Percentiles rank a stretch among this genome's conserved stretches.
phyloP scores from a whole-genome alignment of 2,113 vertebrate genomes.

The Sceloporus tristichus region DNA sequence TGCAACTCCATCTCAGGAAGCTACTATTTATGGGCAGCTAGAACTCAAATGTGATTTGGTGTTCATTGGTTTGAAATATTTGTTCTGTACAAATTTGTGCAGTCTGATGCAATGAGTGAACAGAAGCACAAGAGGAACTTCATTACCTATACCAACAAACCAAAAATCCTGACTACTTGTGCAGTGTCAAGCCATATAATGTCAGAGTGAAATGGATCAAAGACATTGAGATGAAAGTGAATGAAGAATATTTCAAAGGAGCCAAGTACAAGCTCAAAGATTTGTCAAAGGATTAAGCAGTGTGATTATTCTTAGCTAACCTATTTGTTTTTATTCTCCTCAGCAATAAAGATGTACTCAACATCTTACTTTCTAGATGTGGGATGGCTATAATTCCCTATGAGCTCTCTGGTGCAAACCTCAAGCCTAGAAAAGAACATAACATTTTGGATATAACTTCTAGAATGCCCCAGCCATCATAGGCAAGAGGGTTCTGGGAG shows the following conservation, averaged over 20 bases:
- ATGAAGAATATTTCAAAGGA: constrained; percentile 9
- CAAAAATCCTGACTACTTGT: neutral
- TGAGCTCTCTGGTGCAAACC: neutral
- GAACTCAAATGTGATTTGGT: neutral
- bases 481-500: no score
- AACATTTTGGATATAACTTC: no score
- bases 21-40: neutral
- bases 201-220: constrained; percentile 23
- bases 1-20: neutral
- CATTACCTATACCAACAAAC: neutral
- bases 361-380: neutral
- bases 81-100: neutral
- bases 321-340: neutral
- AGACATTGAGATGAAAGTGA: constrained; percentile 10
- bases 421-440: no score
- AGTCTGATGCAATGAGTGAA: neutral
- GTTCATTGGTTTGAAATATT: constrained; percentile 10
- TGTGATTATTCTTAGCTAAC: neutral
- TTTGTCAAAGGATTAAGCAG: constrained; percentile 13
- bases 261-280: constrained; percentile 4
- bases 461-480: no score
- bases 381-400: neutral
- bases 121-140: neutral
- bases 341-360: neutral
- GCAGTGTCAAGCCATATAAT: constrained; percentile 10